These are phyloP conservation scores for Petrolisthes manimaculis DNA, from an alignment of 2,888 invertebrate species.

Conservation along the genomic window DNA sequence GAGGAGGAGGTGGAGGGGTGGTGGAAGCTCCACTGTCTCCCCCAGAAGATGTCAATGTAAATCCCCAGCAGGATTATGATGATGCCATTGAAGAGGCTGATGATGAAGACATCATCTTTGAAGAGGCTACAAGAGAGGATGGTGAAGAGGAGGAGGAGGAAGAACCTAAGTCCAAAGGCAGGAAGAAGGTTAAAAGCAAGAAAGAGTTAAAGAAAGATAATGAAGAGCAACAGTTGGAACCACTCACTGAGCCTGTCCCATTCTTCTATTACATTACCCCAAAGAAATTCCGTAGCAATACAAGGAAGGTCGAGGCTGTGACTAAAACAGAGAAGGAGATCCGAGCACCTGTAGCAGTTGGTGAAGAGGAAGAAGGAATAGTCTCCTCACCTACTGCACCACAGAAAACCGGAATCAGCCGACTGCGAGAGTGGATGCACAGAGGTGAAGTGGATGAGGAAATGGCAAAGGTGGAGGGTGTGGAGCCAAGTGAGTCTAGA, in stretches of 20 bases:
- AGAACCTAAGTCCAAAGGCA: background rate
- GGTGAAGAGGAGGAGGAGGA: slow-evolving; percentile 15
- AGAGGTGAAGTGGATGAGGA: slow-evolving; percentile 10
- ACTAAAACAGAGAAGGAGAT: background rate
- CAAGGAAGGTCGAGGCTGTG: slow-evolving; percentile 26
- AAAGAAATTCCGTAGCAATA: slow-evolving; percentile 42
- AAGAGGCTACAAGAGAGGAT: slow-evolving; percentile 18
- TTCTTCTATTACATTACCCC: slow-evolving; percentile 65
- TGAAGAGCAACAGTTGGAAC: background rate
- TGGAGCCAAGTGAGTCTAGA: slow-evolving; percentile 25
- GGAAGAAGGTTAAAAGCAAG: slow-evolving; percentile 70
- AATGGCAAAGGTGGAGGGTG: slow-evolving; percentile 33
- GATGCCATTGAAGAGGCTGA: slow-evolving; percentile 26
- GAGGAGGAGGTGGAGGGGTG: background rate
- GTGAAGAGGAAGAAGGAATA: slow-evolving; percentile 1
- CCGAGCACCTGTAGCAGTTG: background rate
- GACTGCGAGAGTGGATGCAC: slow-evolving; percentile 33
- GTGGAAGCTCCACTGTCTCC: background rate
- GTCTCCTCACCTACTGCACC: slow-evolving; percentile 1
- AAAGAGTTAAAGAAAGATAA: slow-evolving; percentile 68
- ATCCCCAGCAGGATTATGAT: background rate
- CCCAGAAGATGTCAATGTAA: slow-evolving; percentile 2
- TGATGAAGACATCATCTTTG: slow-evolving; percentile 24
- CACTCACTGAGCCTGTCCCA: slow-evolving; percentile 38
- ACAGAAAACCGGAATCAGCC: slow-evolving; percentile 16